Base-by-base conservation (phyloP, 2,797 vertebrate genomes). In the Mastacembelus armatus region DNA sequence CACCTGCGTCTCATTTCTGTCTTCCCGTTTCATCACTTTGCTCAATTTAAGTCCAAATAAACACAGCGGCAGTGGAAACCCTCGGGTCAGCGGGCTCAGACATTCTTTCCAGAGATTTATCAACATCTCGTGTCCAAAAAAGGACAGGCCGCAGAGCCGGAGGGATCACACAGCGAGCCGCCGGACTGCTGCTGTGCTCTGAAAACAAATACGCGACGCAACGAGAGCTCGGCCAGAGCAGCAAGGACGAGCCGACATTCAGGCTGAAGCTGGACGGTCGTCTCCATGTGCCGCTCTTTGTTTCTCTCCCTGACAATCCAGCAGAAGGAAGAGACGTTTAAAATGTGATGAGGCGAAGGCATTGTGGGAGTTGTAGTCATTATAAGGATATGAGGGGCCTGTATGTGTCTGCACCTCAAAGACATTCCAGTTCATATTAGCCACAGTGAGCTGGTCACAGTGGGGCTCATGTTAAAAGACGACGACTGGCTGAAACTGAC, bases 41-140 rank as follows among this genome's bases (percentile, higher is more conserved):
- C 7, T 2, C 2, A 2, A 16, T 16, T 38, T 16, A 38, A n/a
- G 10, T 26, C 24, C 24, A 26, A 3, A 16, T 4, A n/a, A 11
- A 38, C 4, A 4, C 4, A 16, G 15, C 45, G 14, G 27, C 14
- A 6, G 43, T 11, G 44, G 22, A 30, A 38, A 35, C 29, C 35
- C 19, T 71, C 26, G 0, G 29, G 27, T 66, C 59, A 1, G 27
- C 2, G 16, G 16, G 59, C 48, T 4, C 42, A 42, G 33, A 68
- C 29, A 30, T 64, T 55, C 54, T 33, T 52, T 54, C 50, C 74
- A 62, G 39, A 57, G 19, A 52, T 2, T 47, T 21, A 24, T 39
- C 32, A 32, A 61, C 38, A 11, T 38, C 33, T 30, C 26, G 27
- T 52, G 2, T 55, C 68, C 65, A 66, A 66, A 79, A 43, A 52